These are phyloP conservation scores for Lytechinus variegatus DNA, from an alignment of 35 echinoderm and acorn worm species.

Conservation along the genomic window DNA sequence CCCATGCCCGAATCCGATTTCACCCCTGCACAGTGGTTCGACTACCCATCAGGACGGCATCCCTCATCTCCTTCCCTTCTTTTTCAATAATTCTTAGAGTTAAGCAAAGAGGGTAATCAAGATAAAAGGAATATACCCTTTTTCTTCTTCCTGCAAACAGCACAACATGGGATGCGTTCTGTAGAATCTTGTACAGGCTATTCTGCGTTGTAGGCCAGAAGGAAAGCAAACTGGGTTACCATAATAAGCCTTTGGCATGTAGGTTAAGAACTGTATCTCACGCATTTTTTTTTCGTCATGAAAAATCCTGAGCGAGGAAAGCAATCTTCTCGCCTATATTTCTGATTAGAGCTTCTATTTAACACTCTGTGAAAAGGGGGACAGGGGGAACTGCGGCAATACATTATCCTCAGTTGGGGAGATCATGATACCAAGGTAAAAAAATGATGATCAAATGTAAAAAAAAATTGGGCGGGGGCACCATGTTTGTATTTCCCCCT, in stretches of 20 bases:
- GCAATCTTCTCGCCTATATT: not conserved
- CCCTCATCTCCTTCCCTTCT: not conserved
- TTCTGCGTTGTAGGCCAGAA: not conserved
- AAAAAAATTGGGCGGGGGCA: too few relatives aligned
- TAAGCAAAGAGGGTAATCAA: conserved; percentile 19
- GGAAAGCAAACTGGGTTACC: not conserved
- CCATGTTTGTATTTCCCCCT: too few relatives aligned
- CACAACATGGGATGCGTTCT: not conserved
- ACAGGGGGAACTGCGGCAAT: not conserved
- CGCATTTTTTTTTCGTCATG: not conserved
- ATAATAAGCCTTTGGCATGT: not conserved
- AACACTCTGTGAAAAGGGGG: not conserved
- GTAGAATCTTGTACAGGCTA: not conserved
- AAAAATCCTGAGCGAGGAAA: not conserved
- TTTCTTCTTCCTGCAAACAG: conserved; percentile 1
- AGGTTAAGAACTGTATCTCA: not conserved
- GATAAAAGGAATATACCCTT: not conserved
- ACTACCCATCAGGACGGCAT: not conserved
- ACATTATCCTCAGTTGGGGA: too few relatives aligned
- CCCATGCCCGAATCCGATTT: conserved; percentile 23
- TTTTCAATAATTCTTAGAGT: not conserved
- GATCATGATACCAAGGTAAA: too few relatives aligned
- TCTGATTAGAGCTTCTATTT: not conserved
- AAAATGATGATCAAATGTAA: too few relatives aligned
- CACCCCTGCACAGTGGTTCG: not conserved